A percentile compares a stretch with the other conserved stretches of the same genome.
Evolutionary conservation across 2,888 invertebrate genomes (phyloP).

Genomic region (Oegoconia quadripuncta): DNA sequence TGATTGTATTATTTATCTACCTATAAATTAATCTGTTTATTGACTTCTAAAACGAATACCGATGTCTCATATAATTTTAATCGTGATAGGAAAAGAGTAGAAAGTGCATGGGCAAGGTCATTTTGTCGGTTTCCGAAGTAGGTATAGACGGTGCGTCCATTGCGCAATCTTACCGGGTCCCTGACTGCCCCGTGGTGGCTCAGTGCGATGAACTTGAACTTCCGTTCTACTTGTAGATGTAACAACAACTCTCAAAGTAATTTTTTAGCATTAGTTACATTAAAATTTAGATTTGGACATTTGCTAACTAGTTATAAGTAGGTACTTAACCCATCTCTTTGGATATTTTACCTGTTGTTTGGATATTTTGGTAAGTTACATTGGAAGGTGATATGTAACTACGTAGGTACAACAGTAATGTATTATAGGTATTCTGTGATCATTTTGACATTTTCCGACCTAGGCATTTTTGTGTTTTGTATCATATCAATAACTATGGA

Average conservation of each 20-base stretch:
- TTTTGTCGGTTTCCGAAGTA: constrained; percentile 4
- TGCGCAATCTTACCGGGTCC: not conserved
- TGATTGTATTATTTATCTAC: no score
- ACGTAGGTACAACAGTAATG: no score
- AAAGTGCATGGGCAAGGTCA: constrained; percentile 35
- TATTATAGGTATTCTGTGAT: no score
- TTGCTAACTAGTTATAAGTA: no score
- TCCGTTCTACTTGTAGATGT: not conserved
- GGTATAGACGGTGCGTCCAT: not conserved
- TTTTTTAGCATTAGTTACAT: not conserved
- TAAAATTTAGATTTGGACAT: not conserved
- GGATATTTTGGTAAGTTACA: not conserved
- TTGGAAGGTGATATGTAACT: no score
- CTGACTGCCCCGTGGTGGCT: constrained; percentile 23
- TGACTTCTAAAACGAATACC: no score
- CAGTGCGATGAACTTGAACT: constrained; percentile 55
- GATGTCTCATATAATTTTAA: not conserved
- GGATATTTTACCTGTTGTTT: not conserved
- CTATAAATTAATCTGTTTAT: no score
- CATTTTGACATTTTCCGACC: no score
- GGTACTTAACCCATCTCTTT: no score
- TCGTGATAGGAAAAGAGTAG: constrained; percentile 21
- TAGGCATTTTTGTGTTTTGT: no score
- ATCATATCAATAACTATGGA: no score
- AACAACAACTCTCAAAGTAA: not conserved